Evolutionary conservation across 1,140 invertebrate species (phyloP).

Genomic region (Drosophila triauraria): DNA sequence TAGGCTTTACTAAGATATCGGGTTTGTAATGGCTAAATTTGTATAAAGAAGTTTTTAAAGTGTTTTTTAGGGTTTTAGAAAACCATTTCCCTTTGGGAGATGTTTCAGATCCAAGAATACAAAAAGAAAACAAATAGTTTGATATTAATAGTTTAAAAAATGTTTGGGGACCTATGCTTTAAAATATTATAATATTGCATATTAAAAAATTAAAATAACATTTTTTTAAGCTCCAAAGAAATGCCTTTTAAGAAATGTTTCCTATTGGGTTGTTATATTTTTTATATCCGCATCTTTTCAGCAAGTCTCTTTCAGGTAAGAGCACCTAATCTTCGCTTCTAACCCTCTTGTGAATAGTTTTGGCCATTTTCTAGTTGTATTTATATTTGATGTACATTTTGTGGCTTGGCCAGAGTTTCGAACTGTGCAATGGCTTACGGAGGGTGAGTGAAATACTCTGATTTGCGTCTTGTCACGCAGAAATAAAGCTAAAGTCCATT

Average conservation of each 20-base stretch:
- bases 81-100: neutral
- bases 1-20: neutral
- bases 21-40: no score
- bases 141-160: no score
- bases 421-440: neutral
- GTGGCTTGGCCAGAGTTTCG: constrained; percentile 30
- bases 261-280: neutral
- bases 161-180: no score
- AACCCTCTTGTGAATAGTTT: constrained; percentile 4
- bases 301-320: neutral
- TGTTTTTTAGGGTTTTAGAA: neutral
- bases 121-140: no score
- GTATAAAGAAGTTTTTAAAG: no score
- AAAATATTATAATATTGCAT: no score
- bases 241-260: no score
- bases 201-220: no score
- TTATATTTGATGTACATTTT: constrained; percentile 52
- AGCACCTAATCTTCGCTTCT: constrained; percentile 11
- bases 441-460: constrained; percentile 44
- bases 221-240: no score
- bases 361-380: constrained; percentile 19
- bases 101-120: no score
- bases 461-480: constrained; percentile 64
- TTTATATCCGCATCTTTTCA: no score
- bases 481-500: constrained; percentile 78